Base-by-base conservation (phyloP, 2,113 vertebrate genomes). In the Gulo gulo region DNA sequence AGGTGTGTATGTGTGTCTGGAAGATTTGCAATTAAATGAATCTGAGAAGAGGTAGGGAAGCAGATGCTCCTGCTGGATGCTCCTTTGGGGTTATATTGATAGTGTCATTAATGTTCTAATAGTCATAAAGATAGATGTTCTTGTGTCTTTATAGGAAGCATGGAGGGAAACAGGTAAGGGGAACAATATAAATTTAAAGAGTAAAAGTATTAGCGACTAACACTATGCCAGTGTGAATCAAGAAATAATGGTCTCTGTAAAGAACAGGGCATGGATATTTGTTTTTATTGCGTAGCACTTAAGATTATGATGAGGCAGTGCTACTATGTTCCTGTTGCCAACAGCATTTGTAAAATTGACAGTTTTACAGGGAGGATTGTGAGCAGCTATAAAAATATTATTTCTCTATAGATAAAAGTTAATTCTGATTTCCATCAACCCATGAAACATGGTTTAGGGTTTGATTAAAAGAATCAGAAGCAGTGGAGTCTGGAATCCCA, bases 351-450 rank as follows among this genome's bases (percentile, higher is more conserved):
- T 96, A 94, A 95, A 86, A 92, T n/a, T 57, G 87, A 91, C 82
- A 85, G 47, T 82, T 97, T 97, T 96, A 96, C 14, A 84, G 39
- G 36, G 26, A 95, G 12, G 81, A 96, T 87, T 87, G n/a, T 95
- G 79, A 92, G 42, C 47, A 94, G 79, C 74, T 83, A 87, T 96
- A 96, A 97, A 98, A 93, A 63, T 89, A 95, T 73, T 92, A 95
- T 94, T 97, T 92, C 65, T 57, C 52, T 84, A 26, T 31, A 92
- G 90, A 85, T 89, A 94, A 97, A 91, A 97, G n/a, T 52, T 92
- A 94, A 97, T 91, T 95, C 73, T 13, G 2, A 84, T 73, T 94
- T 95, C 67, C 26, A 89, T 61, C n/a, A 91, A n/a, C n/a, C 81
- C 52, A 42, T 67, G 86, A 95, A 93, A 61, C 65, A 34, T 42